Percentiles rank a stretch among this genome's conserved stretches.
Evolutionary conservation across 1,140 invertebrate species (phyloP).

Genomic region (Anadara kagoshimensis): DNA sequence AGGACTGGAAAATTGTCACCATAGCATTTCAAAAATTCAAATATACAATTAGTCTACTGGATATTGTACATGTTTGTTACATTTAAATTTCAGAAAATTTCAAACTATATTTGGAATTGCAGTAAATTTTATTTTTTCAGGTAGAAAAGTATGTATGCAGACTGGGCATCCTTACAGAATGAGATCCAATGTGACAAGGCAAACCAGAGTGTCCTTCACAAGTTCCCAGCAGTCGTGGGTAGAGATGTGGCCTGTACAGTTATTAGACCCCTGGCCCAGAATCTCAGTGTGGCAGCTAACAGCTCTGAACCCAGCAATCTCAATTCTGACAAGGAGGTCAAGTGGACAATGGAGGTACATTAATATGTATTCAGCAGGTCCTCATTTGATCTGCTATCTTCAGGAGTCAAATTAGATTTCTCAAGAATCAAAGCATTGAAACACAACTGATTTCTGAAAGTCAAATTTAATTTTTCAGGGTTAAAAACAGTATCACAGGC

Average conservation of each 20-base stretch:
- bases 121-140: background rate
- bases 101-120: no score
- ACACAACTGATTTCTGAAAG: background rate
- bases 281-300: constrained; percentile 79
- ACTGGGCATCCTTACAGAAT: constrained; percentile 72
- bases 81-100: no score
- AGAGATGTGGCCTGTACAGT: constrained; percentile 89
- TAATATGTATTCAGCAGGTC: no score
- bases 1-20: no score
- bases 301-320: constrained; percentile 68
- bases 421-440: background rate
- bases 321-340: constrained; percentile 81
- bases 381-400: no score
- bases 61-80: no score
- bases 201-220: constrained; percentile 87
- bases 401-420: background rate
- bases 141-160: constrained; percentile 71
- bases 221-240: constrained; percentile 85
- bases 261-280: constrained; percentile 86
- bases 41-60: no score
- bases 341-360: constrained; percentile 90
- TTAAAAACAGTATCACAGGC: no score
- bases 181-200: constrained; percentile 77
- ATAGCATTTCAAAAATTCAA: no score
- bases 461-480: background rate